Evolutionary conservation across 2,888 invertebrate genomes (phyloP).

Genomic region (Rutpela maculata): DNA sequence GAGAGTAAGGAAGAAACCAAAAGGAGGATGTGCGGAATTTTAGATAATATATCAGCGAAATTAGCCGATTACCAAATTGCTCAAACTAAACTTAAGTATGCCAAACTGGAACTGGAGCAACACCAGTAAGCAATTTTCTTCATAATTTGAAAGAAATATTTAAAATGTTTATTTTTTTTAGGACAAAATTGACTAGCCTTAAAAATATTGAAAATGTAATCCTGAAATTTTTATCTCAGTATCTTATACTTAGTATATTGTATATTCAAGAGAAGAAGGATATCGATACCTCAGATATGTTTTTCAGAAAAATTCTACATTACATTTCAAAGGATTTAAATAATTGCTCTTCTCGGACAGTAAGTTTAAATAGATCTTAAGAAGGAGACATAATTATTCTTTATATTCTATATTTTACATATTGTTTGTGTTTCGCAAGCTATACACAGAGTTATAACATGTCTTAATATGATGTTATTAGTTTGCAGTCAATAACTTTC

Average conservation of each 20-base stretch:
- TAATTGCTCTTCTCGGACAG: conserved; percentile 53
- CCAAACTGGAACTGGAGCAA: conserved; percentile 51
- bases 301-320: conserved; percentile 54
- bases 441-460: too few relatives aligned
- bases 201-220: conserved; percentile 51
- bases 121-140: conserved; percentile 51
- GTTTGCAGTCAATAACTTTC: too few relatives aligned
- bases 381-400: background rate
- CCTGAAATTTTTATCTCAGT: conserved; percentile 51
- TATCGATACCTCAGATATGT: conserved; percentile 52
- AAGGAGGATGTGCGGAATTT: conserved; percentile 48
- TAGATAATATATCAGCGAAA: conserved; percentile 52
- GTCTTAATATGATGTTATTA: too few relatives aligned
- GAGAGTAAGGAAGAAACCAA: conserved; percentile 50
- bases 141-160: conserved; percentile 33
- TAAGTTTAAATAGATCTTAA: conserved; percentile 44
- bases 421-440: too few relatives aligned
- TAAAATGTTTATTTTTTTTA: conserved; percentile 41
- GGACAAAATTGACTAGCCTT: conserved; percentile 43
- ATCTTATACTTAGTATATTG: conserved; percentile 50
- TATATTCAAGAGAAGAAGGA: conserved; percentile 55
- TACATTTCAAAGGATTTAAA: conserved; percentile 57
- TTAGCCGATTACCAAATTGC: conserved; percentile 53
- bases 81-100: conserved; percentile 54
- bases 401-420: too few relatives aligned